Evolutionary conservation across 2,888 invertebrate species (phyloP).

Genomic region (Tinea pellionella): DNA sequence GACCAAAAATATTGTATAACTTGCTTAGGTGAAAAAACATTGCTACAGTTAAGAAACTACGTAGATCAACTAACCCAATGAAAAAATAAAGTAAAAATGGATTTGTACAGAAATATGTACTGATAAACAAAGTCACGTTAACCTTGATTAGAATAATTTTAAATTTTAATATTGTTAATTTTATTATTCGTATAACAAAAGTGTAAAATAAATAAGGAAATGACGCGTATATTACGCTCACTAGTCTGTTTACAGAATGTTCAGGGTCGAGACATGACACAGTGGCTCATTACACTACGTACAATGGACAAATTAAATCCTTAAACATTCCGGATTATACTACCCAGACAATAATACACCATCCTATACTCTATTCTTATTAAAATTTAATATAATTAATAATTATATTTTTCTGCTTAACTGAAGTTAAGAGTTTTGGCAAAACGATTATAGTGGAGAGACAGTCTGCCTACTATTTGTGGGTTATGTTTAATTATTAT

Average conservation of each 20-base stretch:
- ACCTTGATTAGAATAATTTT: slow-evolving; percentile 50
- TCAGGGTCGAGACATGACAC: slow-evolving; percentile 1
- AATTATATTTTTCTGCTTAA: too few species aligned
- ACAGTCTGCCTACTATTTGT: too few species aligned
- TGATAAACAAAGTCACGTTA: slow-evolving; percentile 55
- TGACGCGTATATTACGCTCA: slow-evolving; percentile 18
- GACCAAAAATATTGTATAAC: too few species aligned
- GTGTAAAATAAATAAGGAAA: slow-evolving; percentile 59
- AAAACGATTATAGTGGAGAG: too few species aligned
- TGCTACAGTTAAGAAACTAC: too few species aligned
- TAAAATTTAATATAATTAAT: too few species aligned
- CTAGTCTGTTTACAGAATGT: slow-evolving; percentile 12
- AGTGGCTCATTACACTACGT: background rate
- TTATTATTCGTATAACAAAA: slow-evolving; percentile 49
- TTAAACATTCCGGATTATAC: background rate
- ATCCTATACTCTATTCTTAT: too few species aligned
- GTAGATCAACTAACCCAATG: slow-evolving; percentile 5
- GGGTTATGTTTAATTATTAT: too few species aligned
- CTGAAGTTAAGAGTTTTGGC: too few species aligned
- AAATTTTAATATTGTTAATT: slow-evolving; percentile 37
- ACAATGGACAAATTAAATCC: slow-evolving; percentile 2
- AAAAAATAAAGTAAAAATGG: slow-evolving; percentile 8
- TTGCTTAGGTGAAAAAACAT: too few species aligned
- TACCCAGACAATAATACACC: background rate
- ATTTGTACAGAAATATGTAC: slow-evolving; percentile 28